A percentile compares a stretch with the other conserved stretches of the same genome.
phyloP scores from a whole-genome alignment of 2,888 invertebrate genomes.

The Caenorhabditis auriculariae region DNA sequence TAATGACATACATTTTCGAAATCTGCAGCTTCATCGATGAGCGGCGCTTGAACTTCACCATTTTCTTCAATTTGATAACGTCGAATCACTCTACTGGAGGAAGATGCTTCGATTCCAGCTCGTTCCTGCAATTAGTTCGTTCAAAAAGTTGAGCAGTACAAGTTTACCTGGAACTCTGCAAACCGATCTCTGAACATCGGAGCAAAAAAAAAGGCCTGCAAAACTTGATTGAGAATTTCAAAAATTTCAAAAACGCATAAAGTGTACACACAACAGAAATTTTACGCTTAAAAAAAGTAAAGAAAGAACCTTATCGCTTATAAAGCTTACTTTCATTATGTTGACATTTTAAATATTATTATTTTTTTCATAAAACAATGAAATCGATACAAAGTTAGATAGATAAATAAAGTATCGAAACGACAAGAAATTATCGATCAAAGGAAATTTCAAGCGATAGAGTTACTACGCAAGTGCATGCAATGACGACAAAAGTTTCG shows the following conservation, averaged over 20 bases:
- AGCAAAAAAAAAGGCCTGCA: constrained; percentile 8
- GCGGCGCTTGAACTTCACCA: constrained; percentile 10
- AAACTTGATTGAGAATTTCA: constrained; percentile 2
- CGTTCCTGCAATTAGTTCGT: constrained; percentile 10
- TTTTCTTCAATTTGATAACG: neutral
- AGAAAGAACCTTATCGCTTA: no score
- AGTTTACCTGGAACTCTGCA: constrained; percentile 17
- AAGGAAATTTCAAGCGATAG: no score
- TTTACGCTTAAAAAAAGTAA: no score
- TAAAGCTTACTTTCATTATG: no score
- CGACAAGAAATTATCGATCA: no score
- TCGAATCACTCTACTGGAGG: neutral
- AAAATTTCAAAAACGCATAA: neutral
- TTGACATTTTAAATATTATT: no score
- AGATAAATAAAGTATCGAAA: no score
- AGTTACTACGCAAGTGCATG: no score
- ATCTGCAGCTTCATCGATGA: constrained; percentile 22
- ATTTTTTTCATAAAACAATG: no score
- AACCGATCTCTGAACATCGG: constrained; percentile 30
- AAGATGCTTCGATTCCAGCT: constrained; percentile 9
- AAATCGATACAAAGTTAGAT: no score
- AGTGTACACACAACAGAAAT: no score
- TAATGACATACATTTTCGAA: constrained; percentile 15
- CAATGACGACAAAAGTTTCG: no score
- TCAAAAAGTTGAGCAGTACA: neutral